Evolutionary conservation across 2,113 vertebrate genomes (phyloP).

Genomic region (Gobius niger): DNA sequence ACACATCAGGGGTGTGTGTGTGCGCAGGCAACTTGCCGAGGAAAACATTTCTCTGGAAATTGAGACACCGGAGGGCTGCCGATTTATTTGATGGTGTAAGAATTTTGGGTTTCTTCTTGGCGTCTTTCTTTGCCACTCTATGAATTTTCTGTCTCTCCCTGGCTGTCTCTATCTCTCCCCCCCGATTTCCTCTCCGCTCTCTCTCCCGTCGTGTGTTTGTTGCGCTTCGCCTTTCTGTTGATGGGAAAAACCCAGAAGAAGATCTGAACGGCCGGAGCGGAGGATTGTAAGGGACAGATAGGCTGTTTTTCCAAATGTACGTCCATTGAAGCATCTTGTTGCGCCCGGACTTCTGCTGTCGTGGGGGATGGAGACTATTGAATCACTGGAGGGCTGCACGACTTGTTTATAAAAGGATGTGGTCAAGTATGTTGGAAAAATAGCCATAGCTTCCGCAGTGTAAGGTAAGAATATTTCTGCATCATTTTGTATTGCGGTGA

Average conservation of each 20-base stretch:
- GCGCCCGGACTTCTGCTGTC: constrained; percentile 80
- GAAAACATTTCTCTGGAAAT: constrained; percentile 60
- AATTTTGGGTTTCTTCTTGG: constrained; percentile 27
- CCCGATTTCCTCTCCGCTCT: constrained; percentile 3
- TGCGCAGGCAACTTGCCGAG: constrained; percentile 44
- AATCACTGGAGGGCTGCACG: constrained; percentile 82
- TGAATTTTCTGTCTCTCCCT: constrained; percentile 8
- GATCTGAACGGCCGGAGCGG: constrained; percentile 75
- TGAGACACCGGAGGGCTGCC: constrained; percentile 55
- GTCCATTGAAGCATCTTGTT: constrained; percentile 79
- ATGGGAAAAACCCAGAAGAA: constrained; percentile 72
- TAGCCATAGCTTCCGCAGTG: constrained; percentile 97
- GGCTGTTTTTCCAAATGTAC: constrained; percentile 70
- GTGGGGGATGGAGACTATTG: constrained; percentile 91
- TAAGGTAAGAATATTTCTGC: constrained; percentile 83
- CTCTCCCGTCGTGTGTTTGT: constrained; percentile 61
- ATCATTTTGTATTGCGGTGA: constrained; percentile 20
- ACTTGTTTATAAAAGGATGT: constrained; percentile 81
- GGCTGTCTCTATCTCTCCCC: constrained; percentile 4
- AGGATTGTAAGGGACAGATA: constrained; percentile 56
- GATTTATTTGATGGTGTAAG: constrained; percentile 62
- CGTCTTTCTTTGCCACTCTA: constrained; percentile 27
- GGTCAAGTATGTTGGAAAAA: constrained; percentile 92
- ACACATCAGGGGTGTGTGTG: constrained; percentile 21
- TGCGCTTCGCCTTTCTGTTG: constrained; percentile 63